A percentile compares a stretch with the other conserved stretches of the same genome.
Conservation (phyloP, 2,888 invertebrate genomes). For the Diplolepis rosae region DNA sequence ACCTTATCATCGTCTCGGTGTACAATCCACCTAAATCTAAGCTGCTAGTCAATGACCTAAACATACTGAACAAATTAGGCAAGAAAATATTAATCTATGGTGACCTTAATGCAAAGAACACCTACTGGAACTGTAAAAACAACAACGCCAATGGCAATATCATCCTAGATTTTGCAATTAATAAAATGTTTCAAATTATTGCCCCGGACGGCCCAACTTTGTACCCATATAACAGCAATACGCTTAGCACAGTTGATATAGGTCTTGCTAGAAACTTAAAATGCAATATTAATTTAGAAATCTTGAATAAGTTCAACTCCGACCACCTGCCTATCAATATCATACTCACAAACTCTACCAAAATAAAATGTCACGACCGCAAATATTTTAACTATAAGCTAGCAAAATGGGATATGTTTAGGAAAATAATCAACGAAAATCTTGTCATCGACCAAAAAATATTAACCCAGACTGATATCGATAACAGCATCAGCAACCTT, state of each 20-base stretch:
- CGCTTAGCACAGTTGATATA: slow-evolving; percentile 38
- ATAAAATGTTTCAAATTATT: slow-evolving; percentile 28
- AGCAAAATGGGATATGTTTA: too few relatives aligned
- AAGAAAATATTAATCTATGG: slow-evolving; percentile 18
- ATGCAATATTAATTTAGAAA: slow-evolving; percentile 19
- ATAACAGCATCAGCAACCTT: not conserved
- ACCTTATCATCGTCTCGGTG: not conserved
- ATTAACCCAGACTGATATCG: slow-evolving; percentile 11
- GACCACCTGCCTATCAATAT: too few relatives aligned
- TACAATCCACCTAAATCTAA: too few relatives aligned
- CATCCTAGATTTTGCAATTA: slow-evolving; percentile 32
- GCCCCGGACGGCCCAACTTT: slow-evolving; percentile 32
- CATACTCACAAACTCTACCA: too few relatives aligned
- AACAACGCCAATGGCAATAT: slow-evolving; percentile 38
- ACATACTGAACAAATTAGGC: not conserved
- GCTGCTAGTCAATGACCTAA: too few relatives aligned
- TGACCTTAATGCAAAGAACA: slow-evolving; percentile 45
- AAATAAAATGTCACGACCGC: too few relatives aligned
- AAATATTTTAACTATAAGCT: too few relatives aligned
- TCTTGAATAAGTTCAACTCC: too few relatives aligned
- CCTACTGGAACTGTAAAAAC: slow-evolving; percentile 36
- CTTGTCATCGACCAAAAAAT: slow-evolving; percentile 22
- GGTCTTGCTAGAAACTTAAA: slow-evolving; percentile 38
- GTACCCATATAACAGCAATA: slow-evolving; percentile 26
- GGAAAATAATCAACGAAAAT: too few relatives aligned